Conservation (phyloP, 2,113 vertebrate species). For the Ageneiosus marmoratus region DNA sequence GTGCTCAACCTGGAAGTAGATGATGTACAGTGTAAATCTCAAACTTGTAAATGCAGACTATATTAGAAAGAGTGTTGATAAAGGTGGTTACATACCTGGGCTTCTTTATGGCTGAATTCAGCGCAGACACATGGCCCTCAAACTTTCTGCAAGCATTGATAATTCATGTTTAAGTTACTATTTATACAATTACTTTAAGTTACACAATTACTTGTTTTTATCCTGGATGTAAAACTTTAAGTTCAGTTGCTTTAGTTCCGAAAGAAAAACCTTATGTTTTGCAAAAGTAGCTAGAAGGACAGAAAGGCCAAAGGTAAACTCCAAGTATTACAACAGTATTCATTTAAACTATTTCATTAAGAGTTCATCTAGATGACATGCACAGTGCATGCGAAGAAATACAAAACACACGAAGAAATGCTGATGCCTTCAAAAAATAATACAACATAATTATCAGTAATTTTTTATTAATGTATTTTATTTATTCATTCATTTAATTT, state of each 20-base stretch:
- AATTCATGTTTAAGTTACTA: background rate
- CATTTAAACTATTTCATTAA: background rate
- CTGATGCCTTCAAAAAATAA: background rate
- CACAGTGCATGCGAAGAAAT: background rate
- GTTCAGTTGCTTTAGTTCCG: background rate
- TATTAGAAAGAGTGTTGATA: background rate
- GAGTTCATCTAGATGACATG: background rate
- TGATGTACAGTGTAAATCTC: background rate
- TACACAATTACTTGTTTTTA: background rate
- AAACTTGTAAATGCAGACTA: background rate
- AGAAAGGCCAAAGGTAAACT: background rate
- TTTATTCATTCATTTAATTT: too few species aligned
- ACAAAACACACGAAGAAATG: background rate
- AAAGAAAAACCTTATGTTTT: background rate
- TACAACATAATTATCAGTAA: too few species aligned
- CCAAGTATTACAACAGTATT: background rate
- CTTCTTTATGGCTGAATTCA: slow-evolving; percentile 91
- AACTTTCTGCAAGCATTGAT: slow-evolving; percentile 77
- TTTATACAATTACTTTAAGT: background rate
- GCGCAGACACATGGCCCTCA: slow-evolving; percentile 86
- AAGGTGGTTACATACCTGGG: slow-evolving; percentile 80
- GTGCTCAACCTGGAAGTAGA: slow-evolving; percentile 79
- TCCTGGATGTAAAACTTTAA: background rate
- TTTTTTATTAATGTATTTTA: too few species aligned
- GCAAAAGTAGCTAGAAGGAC: background rate